Evolutionary conservation across 1,140 invertebrate genomes (phyloP), one percentile per base, ranked within the genome.

Genomic region (Aphelinus atriplicis): DNA sequence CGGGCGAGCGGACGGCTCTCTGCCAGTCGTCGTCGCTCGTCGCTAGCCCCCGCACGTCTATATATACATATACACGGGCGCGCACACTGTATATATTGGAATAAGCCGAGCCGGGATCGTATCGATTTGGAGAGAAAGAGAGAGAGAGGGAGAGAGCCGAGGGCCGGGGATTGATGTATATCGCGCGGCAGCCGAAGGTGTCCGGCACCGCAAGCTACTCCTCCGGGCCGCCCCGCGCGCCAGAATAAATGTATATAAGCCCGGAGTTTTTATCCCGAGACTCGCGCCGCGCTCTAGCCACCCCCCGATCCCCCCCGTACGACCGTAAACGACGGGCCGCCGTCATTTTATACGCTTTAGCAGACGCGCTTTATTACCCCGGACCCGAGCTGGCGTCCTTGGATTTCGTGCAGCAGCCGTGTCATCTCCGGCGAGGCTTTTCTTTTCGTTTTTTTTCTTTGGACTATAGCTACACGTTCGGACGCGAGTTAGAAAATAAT

Each of bases 161-260:
- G 80, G 88, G 88, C 84, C 68, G 69, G 48, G 81, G 78, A 83
- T 86, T 87, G 86, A 88, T 88, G 85, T 87, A 88, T 88, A 88
- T 26, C 85, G 82, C 51, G 51, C 4, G 51, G 0, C 51, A 82
- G 81, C 80, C 79, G 70, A 84, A 80, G 79, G 86, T 87, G 86
- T 83, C 82, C 85, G 71, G 10, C 56, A 55, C 9, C 9, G 56
- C 7, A n/a, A 10, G 42, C 80, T 79, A 81, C 81, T 84, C 81
- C 80, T 84, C n/a, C 82, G 83, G 83, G 9, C 4, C 9, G 2
- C 48, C 56, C 7, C 57, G 26, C 76, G 68, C 80, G 74, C 69
- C 74, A 78, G 76, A 77, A 85, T 82, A 84, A 85, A 85, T 84
- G 83, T 85, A 81, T 81, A 26, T 26, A 26, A 26, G 26, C 26